Evolutionary conservation across 2,888 invertebrate species (phyloP).

Genomic region (Proisotoma minuta): DNA sequence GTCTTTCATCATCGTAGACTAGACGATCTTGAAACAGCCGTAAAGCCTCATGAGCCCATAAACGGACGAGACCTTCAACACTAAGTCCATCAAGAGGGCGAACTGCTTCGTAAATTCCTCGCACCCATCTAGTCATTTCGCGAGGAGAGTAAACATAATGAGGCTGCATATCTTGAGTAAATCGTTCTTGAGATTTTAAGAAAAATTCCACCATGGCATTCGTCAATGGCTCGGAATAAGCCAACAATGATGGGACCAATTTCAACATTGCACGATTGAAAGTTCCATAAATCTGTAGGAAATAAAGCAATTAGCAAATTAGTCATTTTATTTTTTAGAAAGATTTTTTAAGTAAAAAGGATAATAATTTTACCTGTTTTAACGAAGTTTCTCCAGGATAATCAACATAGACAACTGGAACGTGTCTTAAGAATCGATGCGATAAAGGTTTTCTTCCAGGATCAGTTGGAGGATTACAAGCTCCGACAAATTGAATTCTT

Average conservation of each 20-base stretch:
- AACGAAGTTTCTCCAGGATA: slow-evolving; percentile 97
- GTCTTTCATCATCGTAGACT: slow-evolving; percentile 88
- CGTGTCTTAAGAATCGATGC: slow-evolving; percentile 82
- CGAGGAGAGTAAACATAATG: slow-evolving; percentile 98
- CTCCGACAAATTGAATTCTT: slow-evolving; percentile 98
- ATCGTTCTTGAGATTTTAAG: slow-evolving; percentile 90
- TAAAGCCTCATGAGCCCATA: slow-evolving; percentile 99
- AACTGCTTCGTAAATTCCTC: slow-evolving; percentile 98
- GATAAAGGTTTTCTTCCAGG: slow-evolving; percentile 95
- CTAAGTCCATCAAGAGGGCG: slow-evolving; percentile 84
- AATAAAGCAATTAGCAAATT: neutral
- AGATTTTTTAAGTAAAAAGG: neutral
- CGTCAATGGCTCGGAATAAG: slow-evolving; percentile 93
- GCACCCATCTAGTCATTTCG: slow-evolving; percentile 99
- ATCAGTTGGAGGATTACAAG: slow-evolving; percentile 99
- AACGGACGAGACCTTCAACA: slow-evolving; percentile 91
- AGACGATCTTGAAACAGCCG: slow-evolving; percentile 93
- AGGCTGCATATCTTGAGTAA: slow-evolving; percentile 99
- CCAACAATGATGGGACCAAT: slow-evolving; percentile 81
- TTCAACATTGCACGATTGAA: slow-evolving; percentile 97
- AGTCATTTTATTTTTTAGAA: neutral
- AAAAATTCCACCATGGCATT: slow-evolving; percentile 99
- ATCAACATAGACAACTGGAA: slow-evolving; percentile 98
- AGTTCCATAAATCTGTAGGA: slow-evolving; percentile 84
- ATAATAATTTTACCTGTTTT: slow-evolving; percentile 64